A percentile compares a stretch with the other conserved stretches of the same genome.
Evolutionary conservation across 2,113 vertebrate genomes (phyloP).

Genomic region (Hyla sarda): DNA sequence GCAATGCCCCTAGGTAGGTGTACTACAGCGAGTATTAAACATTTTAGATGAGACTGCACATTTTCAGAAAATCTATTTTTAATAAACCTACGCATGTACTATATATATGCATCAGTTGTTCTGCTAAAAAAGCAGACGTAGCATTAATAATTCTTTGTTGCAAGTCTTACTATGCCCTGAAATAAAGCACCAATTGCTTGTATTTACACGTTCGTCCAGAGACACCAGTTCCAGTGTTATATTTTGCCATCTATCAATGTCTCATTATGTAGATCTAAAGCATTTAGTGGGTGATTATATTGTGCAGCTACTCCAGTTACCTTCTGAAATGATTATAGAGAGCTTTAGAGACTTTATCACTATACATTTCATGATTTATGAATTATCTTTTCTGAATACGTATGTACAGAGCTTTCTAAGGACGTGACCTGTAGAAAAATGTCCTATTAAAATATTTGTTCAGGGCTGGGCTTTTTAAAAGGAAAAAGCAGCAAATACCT

Average conservation of each 20-base stretch:
- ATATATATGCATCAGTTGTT: conserved; percentile 24
- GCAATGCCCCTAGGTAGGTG: conserved; percentile 17
- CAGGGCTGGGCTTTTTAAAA: neutral
- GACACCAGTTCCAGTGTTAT: too few relatives aligned
- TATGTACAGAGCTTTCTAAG: neutral
- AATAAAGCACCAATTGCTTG: neutral
- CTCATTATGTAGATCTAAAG: neutral
- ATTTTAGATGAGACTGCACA: conserved; percentile 38
- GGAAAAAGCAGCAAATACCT: neutral
- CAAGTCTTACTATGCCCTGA: neutral
- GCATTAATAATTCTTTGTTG: conserved; percentile 26
- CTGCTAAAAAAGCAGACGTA: conserved; percentile 38
- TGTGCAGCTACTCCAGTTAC: neutral
- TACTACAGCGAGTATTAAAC: conserved; percentile 16
- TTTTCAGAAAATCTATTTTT: conserved; percentile 53
- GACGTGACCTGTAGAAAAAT: neutral
- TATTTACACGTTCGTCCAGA: neutral
- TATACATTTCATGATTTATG: neutral
- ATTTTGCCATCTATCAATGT: neutral
- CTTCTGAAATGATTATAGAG: neutral
- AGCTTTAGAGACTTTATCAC: neutral
- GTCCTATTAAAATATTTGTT: neutral
- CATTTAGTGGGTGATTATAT: neutral
- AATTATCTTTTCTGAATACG: neutral
- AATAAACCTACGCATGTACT: conserved; percentile 38